A percentile compares a stretch with the other conserved stretches of the same genome.
phyloP scores from a whole-genome alignment of 2,797 vertebrate genomes.

The Aulostomus chinensis region DNA sequence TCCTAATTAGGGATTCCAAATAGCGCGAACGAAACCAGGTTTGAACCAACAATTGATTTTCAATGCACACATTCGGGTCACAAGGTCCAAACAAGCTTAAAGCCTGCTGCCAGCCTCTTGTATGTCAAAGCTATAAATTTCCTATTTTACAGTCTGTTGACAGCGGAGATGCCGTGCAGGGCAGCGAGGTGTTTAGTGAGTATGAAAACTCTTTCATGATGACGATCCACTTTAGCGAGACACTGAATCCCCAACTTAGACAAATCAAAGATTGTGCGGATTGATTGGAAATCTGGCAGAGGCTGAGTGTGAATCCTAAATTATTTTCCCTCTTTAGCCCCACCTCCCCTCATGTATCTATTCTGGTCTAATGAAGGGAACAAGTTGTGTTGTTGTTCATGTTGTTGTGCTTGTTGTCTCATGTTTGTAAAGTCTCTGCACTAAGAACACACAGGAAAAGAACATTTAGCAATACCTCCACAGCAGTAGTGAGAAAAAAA shows the following conservation, averaged over 20 bases:
- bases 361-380: conserved; percentile 89
- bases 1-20: too few species aligned
- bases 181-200: conserved; percentile 11
- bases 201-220: conserved; percentile 7
- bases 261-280: too few species aligned
- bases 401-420: conserved; percentile 43
- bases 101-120: background rate
- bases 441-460: conserved; percentile 45
- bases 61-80: background rate
- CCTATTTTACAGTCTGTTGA: conserved; percentile 12
- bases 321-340: too few species aligned
- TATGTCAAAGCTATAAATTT: background rate
- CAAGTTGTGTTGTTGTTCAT: conserved; percentile 81
- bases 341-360: conserved; percentile 34
- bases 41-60: too few species aligned
- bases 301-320: too few species aligned
- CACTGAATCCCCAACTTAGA: conserved; percentile 3
- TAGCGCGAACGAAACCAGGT: too few species aligned
- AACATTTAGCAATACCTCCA: conserved; percentile 66
- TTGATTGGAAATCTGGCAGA: too few species aligned
- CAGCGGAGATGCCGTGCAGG: conserved; percentile 12
- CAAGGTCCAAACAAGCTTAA: conserved; percentile 14
- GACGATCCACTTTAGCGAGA: conserved; percentile 6
- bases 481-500: conserved; percentile 48
- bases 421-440: conserved; percentile 61